Evolutionary conservation across 2,888 invertebrate genomes (phyloP), one percentile per base, ranked within the genome.

Genomic region (Poecilus cupreus): DNA sequence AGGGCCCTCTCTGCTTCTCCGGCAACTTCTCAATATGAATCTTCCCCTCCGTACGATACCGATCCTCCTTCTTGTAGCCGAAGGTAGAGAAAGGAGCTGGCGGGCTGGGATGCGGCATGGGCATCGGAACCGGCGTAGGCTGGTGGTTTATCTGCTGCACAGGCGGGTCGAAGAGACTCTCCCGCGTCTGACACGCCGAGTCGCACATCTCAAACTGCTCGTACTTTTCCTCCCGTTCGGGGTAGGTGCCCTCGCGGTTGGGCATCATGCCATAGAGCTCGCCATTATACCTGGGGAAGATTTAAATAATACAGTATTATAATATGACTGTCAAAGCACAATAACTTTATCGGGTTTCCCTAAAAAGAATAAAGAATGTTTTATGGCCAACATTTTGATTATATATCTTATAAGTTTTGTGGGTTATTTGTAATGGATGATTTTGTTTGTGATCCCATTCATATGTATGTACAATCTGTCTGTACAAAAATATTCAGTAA

Each of bases 141-240:
- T 89, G 83, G 3, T 88, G 88, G 83, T 87, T 88, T 87, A 84
- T 88, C 88, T 83, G 86, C 13, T 87, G 82, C 49, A 87, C 87
- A 83, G 89, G 89, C 18, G 90, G 86, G 75, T 90, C 89, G 86
- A 95, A 94, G 37, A 95, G 89, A 86, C 95, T 95, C 87, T 95
- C 96, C 84, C 96, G 91, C 0, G 96, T 96, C 88, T 96, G 96
- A 87, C 96, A 96, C 76, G 93, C 94, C 87, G 92, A 94, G 87
- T 94, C 94, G 84, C 93, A 92, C 92, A 93, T 94, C 86, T 93
- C 93, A n/a, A 70, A 70, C 32, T 79, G 79, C 24, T 79, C 80
- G 72, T 51, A 80, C 72, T 80, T 72, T 24, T 72, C 72, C 22
- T 70, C 72, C 13, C 54, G 72, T 18, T 70, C 72, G 8, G 72